Evolutionary conservation across 2,113 vertebrate genomes (phyloP).

Genomic region (Paracyprichromis sp.): DNA sequence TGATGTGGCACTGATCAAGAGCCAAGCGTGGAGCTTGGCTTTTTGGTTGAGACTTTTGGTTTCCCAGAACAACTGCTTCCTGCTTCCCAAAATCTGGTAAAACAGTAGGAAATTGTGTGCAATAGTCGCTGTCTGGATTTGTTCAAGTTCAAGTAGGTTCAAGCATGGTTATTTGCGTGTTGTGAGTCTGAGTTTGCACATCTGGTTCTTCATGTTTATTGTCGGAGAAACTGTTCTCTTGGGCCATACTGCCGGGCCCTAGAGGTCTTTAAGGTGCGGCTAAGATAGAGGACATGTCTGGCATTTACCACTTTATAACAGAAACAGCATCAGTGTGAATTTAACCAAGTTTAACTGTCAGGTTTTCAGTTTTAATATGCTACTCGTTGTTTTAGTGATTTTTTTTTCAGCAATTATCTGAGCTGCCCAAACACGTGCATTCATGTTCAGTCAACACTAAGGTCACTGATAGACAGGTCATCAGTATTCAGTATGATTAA

Average conservation of each 20-base stretch:
- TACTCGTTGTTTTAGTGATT: background rate
- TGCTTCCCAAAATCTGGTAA: conserved; percentile 40
- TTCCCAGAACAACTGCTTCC: conserved; percentile 55
- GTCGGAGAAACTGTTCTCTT: background rate
- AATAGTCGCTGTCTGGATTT: background rate
- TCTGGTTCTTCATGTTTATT: background rate
- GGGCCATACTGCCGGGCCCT: background rate
- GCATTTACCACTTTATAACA: background rate
- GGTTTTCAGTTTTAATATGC: background rate
- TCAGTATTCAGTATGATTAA: background rate
- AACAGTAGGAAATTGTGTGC: conserved; percentile 16
- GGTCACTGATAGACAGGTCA: background rate
- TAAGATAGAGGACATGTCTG: background rate
- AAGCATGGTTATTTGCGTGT: background rate
- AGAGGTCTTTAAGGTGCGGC: background rate
- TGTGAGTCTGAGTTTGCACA: background rate
- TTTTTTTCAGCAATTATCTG: background rate
- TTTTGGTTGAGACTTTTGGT: conserved; percentile 45
- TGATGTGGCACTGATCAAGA: conserved; percentile 63
- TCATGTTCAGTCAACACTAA: background rate
- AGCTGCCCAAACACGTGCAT: background rate
- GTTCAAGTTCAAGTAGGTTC: background rate
- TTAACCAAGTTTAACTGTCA: background rate
- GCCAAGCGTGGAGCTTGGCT: conserved; percentile 45
- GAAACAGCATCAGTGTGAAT: background rate